A percentile compares a stretch with the other conserved stretches of the same genome.
Conservation (phyloP, 2,797 vertebrate species). For the Phalloptychus januarius region DNA sequence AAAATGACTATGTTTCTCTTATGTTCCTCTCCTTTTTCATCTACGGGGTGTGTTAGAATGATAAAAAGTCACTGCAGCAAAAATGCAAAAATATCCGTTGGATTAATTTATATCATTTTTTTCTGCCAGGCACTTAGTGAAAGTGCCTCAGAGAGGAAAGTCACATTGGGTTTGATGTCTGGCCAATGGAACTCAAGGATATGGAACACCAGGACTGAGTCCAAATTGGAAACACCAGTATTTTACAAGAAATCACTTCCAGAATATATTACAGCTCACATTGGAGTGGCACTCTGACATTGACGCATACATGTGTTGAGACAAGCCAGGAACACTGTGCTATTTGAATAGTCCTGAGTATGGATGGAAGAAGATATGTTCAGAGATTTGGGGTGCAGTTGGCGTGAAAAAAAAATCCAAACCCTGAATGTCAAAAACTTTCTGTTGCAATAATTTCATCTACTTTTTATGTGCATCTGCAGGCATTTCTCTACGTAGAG, state of each 20-base stretch:
- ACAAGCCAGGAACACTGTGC: background rate
- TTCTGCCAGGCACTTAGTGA: slow-evolving; percentile 35
- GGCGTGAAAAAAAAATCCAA: too few relatives aligned
- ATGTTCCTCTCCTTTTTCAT: slow-evolving; percentile 28
- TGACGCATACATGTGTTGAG: background rate
- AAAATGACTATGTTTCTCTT: slow-evolving; percentile 38
- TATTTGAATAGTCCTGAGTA: background rate
- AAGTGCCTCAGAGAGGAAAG: slow-evolving; percentile 39
- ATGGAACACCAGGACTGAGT: slow-evolving; percentile 6
- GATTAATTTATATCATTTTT: slow-evolving; percentile 32
- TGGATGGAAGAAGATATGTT: background rate
- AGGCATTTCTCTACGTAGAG: background rate
- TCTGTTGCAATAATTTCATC: background rate
- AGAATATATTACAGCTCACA: slow-evolving; percentile 17
- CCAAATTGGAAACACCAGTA: slow-evolving; percentile 30
- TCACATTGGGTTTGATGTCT: slow-evolving; percentile 46
- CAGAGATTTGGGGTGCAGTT: background rate
- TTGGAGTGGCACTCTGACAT: background rate
- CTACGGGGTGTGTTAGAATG: slow-evolving; percentile 34
- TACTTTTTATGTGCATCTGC: background rate
- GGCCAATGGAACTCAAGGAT: slow-evolving; percentile 44
- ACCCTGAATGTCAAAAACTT: too few relatives aligned
- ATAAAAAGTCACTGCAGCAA: slow-evolving; percentile 26
- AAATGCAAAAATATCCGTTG: slow-evolving; percentile 24
- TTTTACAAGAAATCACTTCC: slow-evolving; percentile 23